Percentiles rank a stretch among this genome's conserved stretches.
phyloP scores from a whole-genome alignment of 2,113 vertebrate species.

The Tauraco erythrolophus region DNA sequence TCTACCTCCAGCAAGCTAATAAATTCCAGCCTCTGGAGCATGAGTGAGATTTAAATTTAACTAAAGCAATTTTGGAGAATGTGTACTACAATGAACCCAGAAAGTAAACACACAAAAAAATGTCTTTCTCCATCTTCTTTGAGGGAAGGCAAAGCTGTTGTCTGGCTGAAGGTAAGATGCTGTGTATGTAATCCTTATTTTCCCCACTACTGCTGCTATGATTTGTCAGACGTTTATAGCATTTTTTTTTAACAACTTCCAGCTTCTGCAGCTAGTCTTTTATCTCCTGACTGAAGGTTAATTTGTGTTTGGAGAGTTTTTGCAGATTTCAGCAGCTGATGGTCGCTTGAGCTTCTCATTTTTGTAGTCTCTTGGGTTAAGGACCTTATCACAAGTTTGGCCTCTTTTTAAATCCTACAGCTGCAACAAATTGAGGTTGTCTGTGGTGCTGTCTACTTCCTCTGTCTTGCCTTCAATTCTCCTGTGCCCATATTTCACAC shows the following conservation, averaged over 20 bases:
- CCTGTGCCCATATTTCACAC: not conserved
- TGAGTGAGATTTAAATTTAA: conserved; percentile 1
- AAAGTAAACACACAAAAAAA: not conserved
- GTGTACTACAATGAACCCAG: not conserved
- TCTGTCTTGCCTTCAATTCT: not conserved
- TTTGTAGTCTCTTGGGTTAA: conserved; percentile 14
- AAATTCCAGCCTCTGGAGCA: not conserved
- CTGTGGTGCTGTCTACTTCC: not conserved
- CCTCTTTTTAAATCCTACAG: not conserved
- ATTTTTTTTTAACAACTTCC: conserved; percentile 28
- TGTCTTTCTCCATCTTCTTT: not conserved
- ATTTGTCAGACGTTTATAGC: conserved; percentile 26
- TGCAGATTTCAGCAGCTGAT: conserved; percentile 55
- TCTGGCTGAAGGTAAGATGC: not conserved
- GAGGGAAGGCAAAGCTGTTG: conserved; percentile 14
- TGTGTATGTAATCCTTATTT: conserved; percentile 23
- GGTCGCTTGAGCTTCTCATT: conserved; percentile 20
- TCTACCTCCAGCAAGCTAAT: not conserved
- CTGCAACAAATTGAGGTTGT: conserved; percentile 20
- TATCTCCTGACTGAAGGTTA: conserved; percentile 61
- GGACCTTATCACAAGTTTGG: conserved; percentile 42
- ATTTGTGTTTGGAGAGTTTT: conserved; percentile 56
- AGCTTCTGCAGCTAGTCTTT: conserved; percentile 37
- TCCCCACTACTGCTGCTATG: not conserved
- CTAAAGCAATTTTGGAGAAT: not conserved